Base-by-base conservation (phyloP, 2,888 invertebrate species). In the Apamea crenata region DNA sequence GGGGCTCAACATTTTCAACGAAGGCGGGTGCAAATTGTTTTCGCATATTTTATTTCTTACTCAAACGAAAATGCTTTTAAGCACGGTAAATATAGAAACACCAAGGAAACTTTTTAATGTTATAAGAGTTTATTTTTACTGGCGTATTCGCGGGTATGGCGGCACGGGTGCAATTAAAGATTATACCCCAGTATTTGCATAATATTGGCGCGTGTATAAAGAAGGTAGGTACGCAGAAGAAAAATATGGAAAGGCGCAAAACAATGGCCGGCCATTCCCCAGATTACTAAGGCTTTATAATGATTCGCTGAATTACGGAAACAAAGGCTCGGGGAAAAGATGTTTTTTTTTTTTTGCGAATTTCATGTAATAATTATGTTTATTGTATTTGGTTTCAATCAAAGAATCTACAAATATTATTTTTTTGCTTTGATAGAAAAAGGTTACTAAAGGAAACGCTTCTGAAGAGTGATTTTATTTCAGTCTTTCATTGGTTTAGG, bases 101-200 rank as follows among this genome's bases (percentile, higher is more conserved):
- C 78, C 79, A 89, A 87, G 82, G 80, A 91, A 92, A 91, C 86
- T 93, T 91, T 80, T 91, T 88, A 90, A 88, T 90, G 89, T 91
- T 90, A 88, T 78, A 87, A 86, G 87, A 91, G 91, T 92, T 93
- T 91, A 90, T 92, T 93, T 92, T 91, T 89, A 88, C 83, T 81
- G 87, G 78, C 87, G 84, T 89, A 78, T 90, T 89, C 83, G 84
- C 89, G 87, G 87, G 83, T 81, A 87, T 87, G 85, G 91, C 88
- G 90, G 90, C 88, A 87, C 85, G 91, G 90, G 91, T 86, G 91
- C 93, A 94, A 94, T 95, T 94, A 94, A 94, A 94, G 91, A 92
- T 94, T 93, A 95, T 93, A 91, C 91, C 92, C 90, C 89, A 89
- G 91, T 92, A 94, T 95, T 95, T 94, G 93, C 94, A 94, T 95